Percentiles rank a stretch among this genome's conserved stretches.
phyloP scores from a whole-genome alignment of 2,797 vertebrate genomes.

The Lutjanus campechanus region DNA sequence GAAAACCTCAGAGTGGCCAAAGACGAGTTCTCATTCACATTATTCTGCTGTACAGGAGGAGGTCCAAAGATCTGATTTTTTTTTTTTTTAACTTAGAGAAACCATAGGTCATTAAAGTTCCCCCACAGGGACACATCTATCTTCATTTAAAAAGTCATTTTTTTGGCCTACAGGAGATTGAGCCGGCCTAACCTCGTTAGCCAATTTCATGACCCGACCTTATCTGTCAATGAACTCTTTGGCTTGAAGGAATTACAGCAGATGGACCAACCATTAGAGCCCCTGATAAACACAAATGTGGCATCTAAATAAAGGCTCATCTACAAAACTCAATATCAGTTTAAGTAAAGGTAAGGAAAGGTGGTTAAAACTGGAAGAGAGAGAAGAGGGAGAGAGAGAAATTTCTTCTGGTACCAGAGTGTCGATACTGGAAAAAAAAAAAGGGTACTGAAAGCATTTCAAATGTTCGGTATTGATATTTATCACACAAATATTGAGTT shows the following conservation, averaged over 20 bases:
- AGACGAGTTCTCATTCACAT: not conserved
- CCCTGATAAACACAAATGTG: not conserved
- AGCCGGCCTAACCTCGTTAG: conserved; percentile 17
- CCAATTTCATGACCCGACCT: not conserved
- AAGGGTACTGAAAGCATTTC: too few relatives aligned
- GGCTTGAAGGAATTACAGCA: not conserved
- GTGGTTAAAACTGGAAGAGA: too few relatives aligned
- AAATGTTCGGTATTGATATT: too few relatives aligned
- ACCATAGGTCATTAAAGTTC: conserved; percentile 13
- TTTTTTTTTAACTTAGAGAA: conserved; percentile 20
- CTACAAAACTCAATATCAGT: too few relatives aligned
- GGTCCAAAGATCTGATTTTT: not conserved
- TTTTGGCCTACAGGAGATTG: not conserved
- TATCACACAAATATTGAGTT: not conserved
- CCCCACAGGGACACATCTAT: conserved; percentile 18
- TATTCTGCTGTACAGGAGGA: not conserved
- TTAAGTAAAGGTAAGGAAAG: too few relatives aligned
- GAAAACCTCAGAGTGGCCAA: not conserved
- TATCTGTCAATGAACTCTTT: conserved; percentile 9
- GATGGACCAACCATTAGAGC: not conserved
- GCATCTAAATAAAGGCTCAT: too few relatives aligned
- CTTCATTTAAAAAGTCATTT: conserved; percentile 16
- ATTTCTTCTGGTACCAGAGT: too few relatives aligned
- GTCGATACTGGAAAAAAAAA: too few relatives aligned
- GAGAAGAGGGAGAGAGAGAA: too few relatives aligned